Base-by-base conservation (phyloP, 1,140 invertebrate genomes). In the Drosophila melanogaster region DNA sequence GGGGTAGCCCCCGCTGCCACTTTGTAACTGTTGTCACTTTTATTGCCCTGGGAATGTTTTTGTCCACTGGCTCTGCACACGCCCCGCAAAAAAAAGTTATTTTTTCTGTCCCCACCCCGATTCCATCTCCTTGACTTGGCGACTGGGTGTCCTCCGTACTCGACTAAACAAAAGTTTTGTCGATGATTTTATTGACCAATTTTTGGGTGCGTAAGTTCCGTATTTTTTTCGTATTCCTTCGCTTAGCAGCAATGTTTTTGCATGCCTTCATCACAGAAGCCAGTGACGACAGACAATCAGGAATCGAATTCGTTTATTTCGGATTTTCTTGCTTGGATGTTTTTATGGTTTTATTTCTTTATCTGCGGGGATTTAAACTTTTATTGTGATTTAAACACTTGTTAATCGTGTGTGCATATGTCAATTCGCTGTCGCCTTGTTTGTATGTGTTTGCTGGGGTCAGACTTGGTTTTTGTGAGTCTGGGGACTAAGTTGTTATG, bases 361-460 rank as follows among this genome's bases (percentile, higher is more conserved):
- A 89, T 89, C 80, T 77, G 84, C 55, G 43, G 83, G 84, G 84
- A 89, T 75, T 89, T 89, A 89, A 89, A 89, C 79, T 89, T 89
- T 89, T 89, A 89, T 89, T 89, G 84, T 89, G 84, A 89, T 89
- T 89, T 89, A 89, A 89, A 89, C 84, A 89, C 84, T 89, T 89
- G 84, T 89, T 89, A 89, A 89, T 89, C 84, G 84, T 73, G 83
- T 89, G 71, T 83, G 83, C 77, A 78, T 85, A 81, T 86, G 77
- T 85, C 78, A 85, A 80, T 73, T 69, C 19, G 66, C 50, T 65
- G 81, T 77, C 58, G 59, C 43, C 53, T 55, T 65, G 51, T 66
- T 61, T 79, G 54, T 77, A 49, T 67, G 51, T 59, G 38, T 65
- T 67, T 38, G 19, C 43, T 60, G 51, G 50, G 65, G 53, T 71